Evolutionary conservation across 2,113 vertebrate genomes (phyloP).

Genomic region (Archilochus colubris): DNA sequence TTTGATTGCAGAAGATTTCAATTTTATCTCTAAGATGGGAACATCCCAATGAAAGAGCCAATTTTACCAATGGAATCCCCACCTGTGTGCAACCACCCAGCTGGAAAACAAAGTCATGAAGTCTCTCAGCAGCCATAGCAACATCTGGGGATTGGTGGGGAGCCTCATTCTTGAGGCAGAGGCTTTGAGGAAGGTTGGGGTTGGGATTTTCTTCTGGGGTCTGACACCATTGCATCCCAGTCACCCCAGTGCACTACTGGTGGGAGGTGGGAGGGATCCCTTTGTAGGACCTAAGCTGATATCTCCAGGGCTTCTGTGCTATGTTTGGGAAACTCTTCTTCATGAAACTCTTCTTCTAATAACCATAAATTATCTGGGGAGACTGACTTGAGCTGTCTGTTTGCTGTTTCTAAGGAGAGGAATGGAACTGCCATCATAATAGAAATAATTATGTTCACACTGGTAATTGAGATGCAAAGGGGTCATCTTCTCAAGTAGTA

Average conservation of each 20-base stretch:
- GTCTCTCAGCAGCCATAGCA: neutral
- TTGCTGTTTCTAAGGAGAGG: neutral
- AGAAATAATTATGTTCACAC: neutral
- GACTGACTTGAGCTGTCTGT: neutral
- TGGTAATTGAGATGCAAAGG: neutral
- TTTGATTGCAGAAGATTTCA: neutral
- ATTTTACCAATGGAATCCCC: accelerated
- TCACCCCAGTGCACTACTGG: neutral
- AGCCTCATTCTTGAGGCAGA: neutral
- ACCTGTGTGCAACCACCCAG: neutral
- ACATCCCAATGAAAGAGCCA: neutral
- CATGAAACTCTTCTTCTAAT: neutral
- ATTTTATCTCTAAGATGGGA: neutral
- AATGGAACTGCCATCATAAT: neutral
- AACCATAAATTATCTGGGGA: neutral
- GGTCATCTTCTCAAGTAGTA: neutral
- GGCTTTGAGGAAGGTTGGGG: neutral
- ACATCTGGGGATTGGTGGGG: neutral
- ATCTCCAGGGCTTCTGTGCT: neutral
- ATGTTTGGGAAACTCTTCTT: neutral
- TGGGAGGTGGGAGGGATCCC: neutral
- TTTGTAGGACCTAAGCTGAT: neutral
- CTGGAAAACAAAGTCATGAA: neutral
- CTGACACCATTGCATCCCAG: neutral
- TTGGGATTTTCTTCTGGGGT: neutral